Base-by-base conservation (phyloP, 2,888 invertebrate species). In the Calameuta pallipes region DNA sequence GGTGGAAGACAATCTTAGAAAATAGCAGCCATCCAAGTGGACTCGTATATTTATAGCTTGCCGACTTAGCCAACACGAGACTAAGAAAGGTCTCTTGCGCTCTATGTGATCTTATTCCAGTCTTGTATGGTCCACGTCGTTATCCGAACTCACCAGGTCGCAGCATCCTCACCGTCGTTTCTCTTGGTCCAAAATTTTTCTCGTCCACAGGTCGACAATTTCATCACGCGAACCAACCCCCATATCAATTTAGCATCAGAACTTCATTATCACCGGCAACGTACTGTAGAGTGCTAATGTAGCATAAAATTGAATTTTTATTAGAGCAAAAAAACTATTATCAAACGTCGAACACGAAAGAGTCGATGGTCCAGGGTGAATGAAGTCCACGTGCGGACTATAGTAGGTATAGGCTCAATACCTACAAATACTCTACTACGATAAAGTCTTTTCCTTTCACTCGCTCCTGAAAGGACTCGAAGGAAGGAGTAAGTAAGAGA, bases 1-100 rank as follows among this genome's bases (percentile, higher is more conserved):
- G 80, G 80, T 30, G 75, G 75, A 71, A 69, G 77, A 30, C 71
- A 70, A 41, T 76, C 75, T 75, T 74, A 79, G 75, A 76, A 69
- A n/a, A 73, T 69, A 76, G 56, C 35, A 68, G 37, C 37, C 74
- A 41, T 31, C 31, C 33, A 77, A 35, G 35, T 23, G 31, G 68
- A 41, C 31, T 73, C 30, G 73, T 74, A 35, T 79, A 80, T 80
- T 80, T 80, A 79, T 80, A 80, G 73, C 73, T 75, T 76, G 56
- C 56, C 41, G 71, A 76, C 76, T 74, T 69, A 73, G 69, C 33
- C 76, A 76, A 76, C 73, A 13, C 68, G 73, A 76, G 80, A 83
- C 75, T 78, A 77, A 74, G 80, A 41, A 78, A 79, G 78, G 73
- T 79, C 70, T 79, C 34, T 74, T 33, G 31, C 11, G 56, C 9